These are phyloP conservation scores for Leptodactylus fuscus DNA, from an alignment of 2,113 vertebrate species.

Conservation along the genomic window DNA sequence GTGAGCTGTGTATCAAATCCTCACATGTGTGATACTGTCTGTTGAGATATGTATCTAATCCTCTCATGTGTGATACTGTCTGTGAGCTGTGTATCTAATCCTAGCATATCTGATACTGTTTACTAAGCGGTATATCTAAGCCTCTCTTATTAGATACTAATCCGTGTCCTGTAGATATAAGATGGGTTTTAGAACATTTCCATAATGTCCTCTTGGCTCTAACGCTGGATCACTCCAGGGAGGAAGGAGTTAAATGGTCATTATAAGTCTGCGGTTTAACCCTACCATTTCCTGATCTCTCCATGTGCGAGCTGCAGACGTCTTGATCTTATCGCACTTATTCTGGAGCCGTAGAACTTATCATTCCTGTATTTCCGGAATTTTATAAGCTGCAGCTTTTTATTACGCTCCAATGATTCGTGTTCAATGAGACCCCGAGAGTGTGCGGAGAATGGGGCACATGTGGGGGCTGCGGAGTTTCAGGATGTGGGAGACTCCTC, in stretches of 20 bases:
- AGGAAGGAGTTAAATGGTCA: background rate
- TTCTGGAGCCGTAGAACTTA: slow-evolving; percentile 1
- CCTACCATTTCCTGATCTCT: background rate
- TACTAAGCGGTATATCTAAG: background rate
- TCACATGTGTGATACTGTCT: background rate
- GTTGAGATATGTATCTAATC: background rate
- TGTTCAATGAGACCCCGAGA: background rate
- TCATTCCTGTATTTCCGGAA: background rate
- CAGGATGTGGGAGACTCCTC: background rate
- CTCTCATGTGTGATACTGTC: background rate
- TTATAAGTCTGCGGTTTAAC: background rate
- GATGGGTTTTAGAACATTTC: background rate
- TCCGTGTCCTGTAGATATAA: background rate
- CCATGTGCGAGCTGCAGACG: background rate
- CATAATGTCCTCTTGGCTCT: background rate
- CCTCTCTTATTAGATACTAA: background rate
- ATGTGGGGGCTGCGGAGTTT: background rate
- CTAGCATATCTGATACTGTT: background rate
- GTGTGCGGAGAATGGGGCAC: background rate
- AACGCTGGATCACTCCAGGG: background rate
- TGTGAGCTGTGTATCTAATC: background rate
- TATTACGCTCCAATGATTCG: background rate
- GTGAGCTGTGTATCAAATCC: background rate
- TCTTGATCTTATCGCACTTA: background rate
- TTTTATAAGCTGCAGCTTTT: slow-evolving; percentile 9